phyloP scores from a whole-genome alignment of 1,140 invertebrate genomes.

The Gonioctena quinquepunctata region DNA sequence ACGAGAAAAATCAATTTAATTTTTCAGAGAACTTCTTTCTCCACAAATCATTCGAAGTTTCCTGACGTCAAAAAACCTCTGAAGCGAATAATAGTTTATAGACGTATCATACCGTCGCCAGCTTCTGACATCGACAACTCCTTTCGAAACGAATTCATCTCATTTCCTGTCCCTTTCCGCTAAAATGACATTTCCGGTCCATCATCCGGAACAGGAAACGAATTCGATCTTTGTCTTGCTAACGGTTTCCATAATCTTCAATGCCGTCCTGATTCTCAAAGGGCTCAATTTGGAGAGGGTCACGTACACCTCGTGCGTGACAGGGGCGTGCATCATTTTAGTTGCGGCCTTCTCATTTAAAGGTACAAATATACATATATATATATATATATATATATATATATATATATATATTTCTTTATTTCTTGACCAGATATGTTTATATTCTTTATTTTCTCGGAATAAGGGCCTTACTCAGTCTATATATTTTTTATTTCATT shows the following conservation, averaged over 20 bases:
- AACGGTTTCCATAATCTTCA: conserved; percentile 33
- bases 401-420: no score
- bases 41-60: no score
- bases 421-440: no score
- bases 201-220: conserved; percentile 38
- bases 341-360: no score
- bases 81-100: not conserved
- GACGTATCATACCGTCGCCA: not conserved
- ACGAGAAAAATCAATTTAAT: no score
- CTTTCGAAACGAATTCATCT: conserved; percentile 34
- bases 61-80: no score
- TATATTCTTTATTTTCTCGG: no score
- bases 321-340: not conserved
- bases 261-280: conserved; percentile 4
- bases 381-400: no score
- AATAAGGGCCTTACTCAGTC: no score
- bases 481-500: no score
- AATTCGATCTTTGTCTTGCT: conserved; percentile 34
- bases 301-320: not conserved
- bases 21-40: no score
- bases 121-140: conserved; percentile 18
- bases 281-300: not conserved
- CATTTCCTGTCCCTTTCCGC: conserved; percentile 35
- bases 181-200: conserved; percentile 43
- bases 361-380: no score